phyloP scores from a whole-genome alignment of 2,113 vertebrate genomes.

The Hemichromis elongatus region DNA sequence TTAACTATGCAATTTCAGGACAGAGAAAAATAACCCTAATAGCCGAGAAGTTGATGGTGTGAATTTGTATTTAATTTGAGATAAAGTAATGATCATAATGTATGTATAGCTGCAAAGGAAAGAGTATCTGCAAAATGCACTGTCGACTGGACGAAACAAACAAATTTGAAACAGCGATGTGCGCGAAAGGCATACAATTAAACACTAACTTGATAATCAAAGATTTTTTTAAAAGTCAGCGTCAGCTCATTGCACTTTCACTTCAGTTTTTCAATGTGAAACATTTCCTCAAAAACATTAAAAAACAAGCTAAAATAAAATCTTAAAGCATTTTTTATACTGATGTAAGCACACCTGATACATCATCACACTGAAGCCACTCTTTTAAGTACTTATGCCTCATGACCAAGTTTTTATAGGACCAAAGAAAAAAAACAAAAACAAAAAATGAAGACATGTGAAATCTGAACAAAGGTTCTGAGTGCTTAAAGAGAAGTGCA shows the following conservation, averaged over 20 bases:
- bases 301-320: not conserved
- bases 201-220: not conserved
- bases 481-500: not conserved
- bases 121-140: not conserved
- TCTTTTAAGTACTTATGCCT: rapidly evolving
- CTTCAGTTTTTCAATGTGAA: not conserved
- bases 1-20: not conserved
- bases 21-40: not conserved
- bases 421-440: not conserved
- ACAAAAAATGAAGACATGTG: rapidly evolving
- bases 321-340: not conserved
- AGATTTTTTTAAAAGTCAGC: not conserved
- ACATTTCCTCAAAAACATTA: not conserved
- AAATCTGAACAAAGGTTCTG: not conserved
- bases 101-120: too few relatives aligned
- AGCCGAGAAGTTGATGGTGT: not conserved
- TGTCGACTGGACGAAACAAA: not conserved
- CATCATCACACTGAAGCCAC: not conserved
- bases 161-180: not conserved
- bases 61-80: not conserved
- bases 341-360: not conserved
- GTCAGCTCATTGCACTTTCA: rapidly evolving
- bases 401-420: not conserved
- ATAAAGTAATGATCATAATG: not conserved
- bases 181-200: rapidly evolving